Evolutionary conservation across 2,113 vertebrate genomes (phyloP), one percentile per base, ranked within the genome.

Genomic region (Zosterops lateralis): DNA sequence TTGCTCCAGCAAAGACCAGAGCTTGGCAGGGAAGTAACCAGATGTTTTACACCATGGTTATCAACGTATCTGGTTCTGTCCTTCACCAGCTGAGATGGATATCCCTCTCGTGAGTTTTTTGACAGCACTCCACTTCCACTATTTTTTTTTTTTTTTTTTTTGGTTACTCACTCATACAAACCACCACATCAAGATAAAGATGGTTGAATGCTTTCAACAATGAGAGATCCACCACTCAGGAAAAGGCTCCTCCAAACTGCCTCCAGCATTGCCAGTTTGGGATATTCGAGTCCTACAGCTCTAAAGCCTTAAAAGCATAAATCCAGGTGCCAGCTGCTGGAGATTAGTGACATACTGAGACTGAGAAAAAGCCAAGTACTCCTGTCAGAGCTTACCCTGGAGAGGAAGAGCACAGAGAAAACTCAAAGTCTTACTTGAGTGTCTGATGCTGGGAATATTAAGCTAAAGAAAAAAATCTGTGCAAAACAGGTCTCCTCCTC

Each of bases 281-380:
- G 42, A 66, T 53, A 77, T 50, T 50, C 0, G 0, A 3, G 12
- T 34, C 40, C 25, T 57, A 2, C 29, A 40, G 28, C 36, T 71
- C 34, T 5, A 7, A 90, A 44, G 9, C 38, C n/a, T 61, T 42
- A 31, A 17, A 51, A 71, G 14, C 19, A 51, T 10, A 66, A 91
- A 82, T 29, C 51, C 51, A 92, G 18, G 16, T 8, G 28, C 57
- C 45, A 50, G 31, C 10, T 84, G 29, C 50, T 65, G 44, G 16
- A 74, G 44, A 65, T 28, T 17, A 73, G 40, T 3, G 44, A 79
- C 20, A 18, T 2, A 53, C 0, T 19, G 13, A 4, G 19, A 53
- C 38, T 24, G 19, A 36, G 38, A 36, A 72, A 67, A 38, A 47
- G 11, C 5, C 32, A 60, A 53, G 15, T 7, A 25, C 24, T 68